phyloP scores from a whole-genome alignment of 2,888 invertebrate species.

The Galeopsomyia nigrocyanea region DNA sequence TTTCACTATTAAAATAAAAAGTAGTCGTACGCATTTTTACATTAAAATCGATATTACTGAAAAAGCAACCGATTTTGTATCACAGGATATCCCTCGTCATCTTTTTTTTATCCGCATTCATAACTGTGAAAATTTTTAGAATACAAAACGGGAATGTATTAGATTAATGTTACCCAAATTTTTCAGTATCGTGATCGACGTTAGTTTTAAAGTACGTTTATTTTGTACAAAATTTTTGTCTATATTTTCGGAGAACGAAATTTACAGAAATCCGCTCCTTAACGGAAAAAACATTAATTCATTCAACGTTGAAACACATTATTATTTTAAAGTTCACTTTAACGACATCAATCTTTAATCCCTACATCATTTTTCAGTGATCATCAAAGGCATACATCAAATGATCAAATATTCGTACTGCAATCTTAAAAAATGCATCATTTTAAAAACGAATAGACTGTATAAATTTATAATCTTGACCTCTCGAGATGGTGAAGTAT shows the following conservation, averaged over 20 bases:
- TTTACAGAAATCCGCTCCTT: constrained; percentile 14
- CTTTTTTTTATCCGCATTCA: constrained; percentile 46
- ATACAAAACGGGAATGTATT: constrained; percentile 55
- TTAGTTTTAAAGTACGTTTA: constrained; percentile 29
- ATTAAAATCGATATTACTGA: constrained; percentile 21
- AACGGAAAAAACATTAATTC: constrained; percentile 16
- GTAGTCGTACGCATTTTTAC: background rate
- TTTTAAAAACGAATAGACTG: too few species aligned
- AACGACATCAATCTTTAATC: constrained; percentile 19
- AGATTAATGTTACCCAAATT: constrained; percentile 16
- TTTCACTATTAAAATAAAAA: background rate
- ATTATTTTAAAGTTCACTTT: constrained; percentile 22
- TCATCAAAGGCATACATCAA: constrained; percentile 26
- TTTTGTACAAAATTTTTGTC: constrained; percentile 29
- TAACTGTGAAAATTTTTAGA: constrained; percentile 49
- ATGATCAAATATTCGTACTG: constrained; percentile 25
- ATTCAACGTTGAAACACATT: constrained; percentile 13
- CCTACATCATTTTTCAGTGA: constrained; percentile 21
- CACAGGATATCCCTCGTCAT: constrained; percentile 40
- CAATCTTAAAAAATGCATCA: too few species aligned
- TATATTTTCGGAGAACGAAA: constrained; percentile 20
- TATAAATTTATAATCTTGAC: too few species aligned
- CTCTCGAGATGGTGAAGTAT: too few species aligned
- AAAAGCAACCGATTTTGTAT: constrained; percentile 33
- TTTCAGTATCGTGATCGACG: constrained; percentile 18